Evolutionary conservation across 2,113 vertebrate genomes (phyloP).

Genomic region (Ochotona curzoniae): DNA sequence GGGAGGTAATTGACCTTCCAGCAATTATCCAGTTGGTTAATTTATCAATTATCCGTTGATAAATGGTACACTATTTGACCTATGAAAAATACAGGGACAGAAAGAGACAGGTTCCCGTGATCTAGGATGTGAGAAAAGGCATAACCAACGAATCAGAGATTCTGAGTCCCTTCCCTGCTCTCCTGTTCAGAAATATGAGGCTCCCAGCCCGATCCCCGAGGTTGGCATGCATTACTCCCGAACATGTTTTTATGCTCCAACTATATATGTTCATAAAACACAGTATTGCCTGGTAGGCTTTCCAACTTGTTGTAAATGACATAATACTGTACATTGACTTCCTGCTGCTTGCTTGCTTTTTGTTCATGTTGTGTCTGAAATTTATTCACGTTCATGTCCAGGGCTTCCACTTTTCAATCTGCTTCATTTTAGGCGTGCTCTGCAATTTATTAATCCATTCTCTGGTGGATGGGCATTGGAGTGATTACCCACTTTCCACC

Average conservation of each 20-base stretch:
- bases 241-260: neutral
- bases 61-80: neutral
- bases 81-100: neutral
- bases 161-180: neutral
- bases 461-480: neutral
- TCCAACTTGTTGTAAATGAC: neutral
- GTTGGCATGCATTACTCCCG: neutral
- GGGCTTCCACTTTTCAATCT: neutral
- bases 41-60: neutral
- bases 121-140: neutral
- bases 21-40: neutral
- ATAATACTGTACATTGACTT: neutral
- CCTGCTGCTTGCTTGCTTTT: neutral
- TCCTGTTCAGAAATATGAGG: neutral
- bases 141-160: neutral
- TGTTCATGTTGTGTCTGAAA: neutral
- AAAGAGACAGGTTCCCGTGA: neutral
- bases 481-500: neutral
- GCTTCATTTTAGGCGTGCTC: neutral
- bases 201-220: neutral
- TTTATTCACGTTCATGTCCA: neutral
- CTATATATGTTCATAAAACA: neutral
- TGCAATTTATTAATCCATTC: neutral
- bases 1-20: neutral
- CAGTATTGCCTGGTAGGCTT: neutral